Evolutionary conservation across 2,797 vertebrate species (phyloP).

Genomic region (Malacoctenus gilli): DNA sequence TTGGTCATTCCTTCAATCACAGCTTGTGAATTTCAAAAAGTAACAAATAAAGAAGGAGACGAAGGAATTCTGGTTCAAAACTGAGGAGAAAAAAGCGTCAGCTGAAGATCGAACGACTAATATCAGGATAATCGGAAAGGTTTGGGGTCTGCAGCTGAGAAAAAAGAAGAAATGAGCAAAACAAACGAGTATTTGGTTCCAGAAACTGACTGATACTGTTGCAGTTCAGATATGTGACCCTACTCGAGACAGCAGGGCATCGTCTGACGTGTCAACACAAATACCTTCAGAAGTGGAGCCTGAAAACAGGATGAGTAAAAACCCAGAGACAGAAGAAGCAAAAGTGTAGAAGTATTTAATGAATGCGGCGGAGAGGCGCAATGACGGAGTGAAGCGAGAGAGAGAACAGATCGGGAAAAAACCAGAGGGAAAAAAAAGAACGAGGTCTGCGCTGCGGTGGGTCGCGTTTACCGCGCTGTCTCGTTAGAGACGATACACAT

Average conservation of each 20-base stretch:
- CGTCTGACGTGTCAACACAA: slow-evolving; percentile 18
- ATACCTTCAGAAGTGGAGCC: slow-evolving; percentile 20
- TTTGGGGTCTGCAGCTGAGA: too few relatives aligned
- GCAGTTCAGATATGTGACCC: too few relatives aligned
- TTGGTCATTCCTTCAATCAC: too few relatives aligned
- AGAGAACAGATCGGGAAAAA: neutral
- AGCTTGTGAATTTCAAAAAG: too few relatives aligned
- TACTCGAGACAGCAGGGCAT: neutral
- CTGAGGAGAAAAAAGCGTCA: too few relatives aligned
- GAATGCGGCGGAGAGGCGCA: neutral
- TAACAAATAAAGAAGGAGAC: too few relatives aligned
- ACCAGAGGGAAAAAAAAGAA: neutral
- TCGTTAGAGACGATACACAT: slow-evolving; percentile 32
- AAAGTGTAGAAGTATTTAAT: slow-evolving; percentile 6
- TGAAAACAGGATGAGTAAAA: slow-evolving; percentile 25
- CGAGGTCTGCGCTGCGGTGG: neutral
- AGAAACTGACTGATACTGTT: too few relatives aligned
- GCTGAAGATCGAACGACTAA: too few relatives aligned
- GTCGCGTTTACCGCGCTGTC: slow-evolving; percentile 4
- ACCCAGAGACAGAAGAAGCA: neutral
- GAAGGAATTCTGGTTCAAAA: too few relatives aligned
- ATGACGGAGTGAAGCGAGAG: neutral
- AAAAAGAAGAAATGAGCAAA: too few relatives aligned
- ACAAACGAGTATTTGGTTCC: too few relatives aligned
- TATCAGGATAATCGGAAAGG: too few relatives aligned